These are phyloP conservation scores for Sardinella longiceps DNA, from an alignment of 2,797 vertebrate species.

Conservation along the genomic window DNA sequence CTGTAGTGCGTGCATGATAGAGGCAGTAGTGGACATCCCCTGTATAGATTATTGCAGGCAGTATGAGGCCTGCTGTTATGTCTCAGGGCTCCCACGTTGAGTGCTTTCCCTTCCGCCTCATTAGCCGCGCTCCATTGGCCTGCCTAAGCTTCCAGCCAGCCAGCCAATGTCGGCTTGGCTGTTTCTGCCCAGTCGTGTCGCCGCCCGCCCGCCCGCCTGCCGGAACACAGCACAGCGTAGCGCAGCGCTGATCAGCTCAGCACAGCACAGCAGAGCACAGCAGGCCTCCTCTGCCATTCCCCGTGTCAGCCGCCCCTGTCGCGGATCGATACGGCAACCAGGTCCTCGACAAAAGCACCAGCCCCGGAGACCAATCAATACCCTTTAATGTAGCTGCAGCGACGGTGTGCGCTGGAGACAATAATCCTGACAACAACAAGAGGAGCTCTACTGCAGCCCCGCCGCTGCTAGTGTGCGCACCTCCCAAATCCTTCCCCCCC, in stretches of 20 bases:
- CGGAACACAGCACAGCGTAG: neutral
- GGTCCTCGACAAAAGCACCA: conserved; percentile 68
- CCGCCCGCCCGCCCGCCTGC: neutral
- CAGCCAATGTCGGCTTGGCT: neutral
- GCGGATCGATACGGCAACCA: conserved; percentile 70
- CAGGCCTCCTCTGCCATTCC: conserved; percentile 45
- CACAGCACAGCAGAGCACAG: conserved; percentile 34
- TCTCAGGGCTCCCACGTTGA: neutral
- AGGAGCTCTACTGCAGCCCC: conserved; percentile 38
- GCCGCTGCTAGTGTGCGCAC: neutral
- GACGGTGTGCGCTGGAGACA: conserved; percentile 65
- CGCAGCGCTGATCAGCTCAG: neutral
- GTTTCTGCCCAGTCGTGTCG: neutral
- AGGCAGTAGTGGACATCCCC: neutral
- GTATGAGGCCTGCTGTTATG: neutral
- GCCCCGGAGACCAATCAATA: conserved; percentile 74
- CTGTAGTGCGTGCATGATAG: neutral
- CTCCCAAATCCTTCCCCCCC: conserved; percentile 7
- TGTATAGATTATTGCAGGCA: neutral
- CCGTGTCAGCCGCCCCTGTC: conserved; percentile 64
- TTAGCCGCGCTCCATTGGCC: neutral
- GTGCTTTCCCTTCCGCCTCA: neutral
- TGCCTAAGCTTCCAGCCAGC: neutral
- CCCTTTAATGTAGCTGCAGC: conserved; percentile 68
- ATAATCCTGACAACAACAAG: conserved; percentile 67